Base-by-base conservation (phyloP, 2,113 vertebrate genomes). In the Xerus inauris region DNA sequence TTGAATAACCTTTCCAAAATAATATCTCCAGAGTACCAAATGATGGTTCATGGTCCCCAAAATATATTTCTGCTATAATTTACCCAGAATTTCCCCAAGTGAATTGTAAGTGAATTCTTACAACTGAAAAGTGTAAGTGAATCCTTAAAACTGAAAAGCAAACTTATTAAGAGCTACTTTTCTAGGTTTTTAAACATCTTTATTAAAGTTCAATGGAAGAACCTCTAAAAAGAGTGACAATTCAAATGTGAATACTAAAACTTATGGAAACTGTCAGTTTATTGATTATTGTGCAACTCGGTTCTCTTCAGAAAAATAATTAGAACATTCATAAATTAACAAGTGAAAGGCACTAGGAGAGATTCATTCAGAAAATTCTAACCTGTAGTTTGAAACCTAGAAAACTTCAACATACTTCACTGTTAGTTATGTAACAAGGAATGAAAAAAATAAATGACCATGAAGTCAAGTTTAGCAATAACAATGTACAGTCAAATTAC, bases 21-120 rank as follows among this genome's bases (percentile, higher is more conserved):
- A 19, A 4, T 9, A 11, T 42, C 28, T 8, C 2, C 57, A 47
- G 5, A 64, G n/a, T 4, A 4, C 4, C 57, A 3, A 54, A 10
- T 54, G 17, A 69, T 54, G 38, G 17, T 32, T 35, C 28, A 1
- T 4, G 5, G 54, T 26, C 57, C n/a, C 57, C 47, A 65, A 35
- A 77, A 30, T 49, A 3, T 11, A 90, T 81, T 54, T 81, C 8
- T 30, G 6, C 8, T 16, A 16, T 8, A 80, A 40, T 30, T 14
- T 65, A 10, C 19, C 26, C 11, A 24, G 20, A 6, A 32, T 80
- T 54, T n/a, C 5, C 4, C 13, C 30, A 3, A n/a, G n/a, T n/a
- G n/a, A n/a, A n/a, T n/a, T n/a, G n/a, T 62, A 45, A 26, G 32
- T 49, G 13, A 35, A 28, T 30, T 22, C 22, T 40, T 26, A 82